phyloP scores from a whole-genome alignment of 2,888 invertebrate genomes.

The Calameuta pallipes region DNA sequence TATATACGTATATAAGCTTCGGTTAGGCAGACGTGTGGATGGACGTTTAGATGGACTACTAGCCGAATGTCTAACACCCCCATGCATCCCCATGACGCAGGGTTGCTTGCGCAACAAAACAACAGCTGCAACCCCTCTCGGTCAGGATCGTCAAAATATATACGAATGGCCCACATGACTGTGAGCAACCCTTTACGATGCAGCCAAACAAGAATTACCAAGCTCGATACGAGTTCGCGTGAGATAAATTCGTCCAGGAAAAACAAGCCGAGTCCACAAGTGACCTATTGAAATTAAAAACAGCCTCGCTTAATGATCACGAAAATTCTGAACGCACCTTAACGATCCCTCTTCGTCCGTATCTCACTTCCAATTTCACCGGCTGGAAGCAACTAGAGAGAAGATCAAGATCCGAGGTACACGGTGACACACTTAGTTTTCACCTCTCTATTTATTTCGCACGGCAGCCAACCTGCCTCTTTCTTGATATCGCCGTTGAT shows the following conservation, averaged over 20 bases:
- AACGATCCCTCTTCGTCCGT: background rate
- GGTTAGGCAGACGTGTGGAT: constrained; percentile 31
- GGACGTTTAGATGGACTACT: constrained; percentile 43
- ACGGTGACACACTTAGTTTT: no score
- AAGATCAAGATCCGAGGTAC: background rate
- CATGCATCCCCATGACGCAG: constrained; percentile 43
- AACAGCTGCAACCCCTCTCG: constrained; percentile 58
- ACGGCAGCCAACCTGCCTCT: no score
- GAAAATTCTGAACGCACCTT: no score
- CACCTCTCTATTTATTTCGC: no score
- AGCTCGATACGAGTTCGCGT: background rate
- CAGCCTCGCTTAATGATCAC: no score
- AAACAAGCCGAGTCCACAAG: no score
- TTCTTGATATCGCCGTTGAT: no score
- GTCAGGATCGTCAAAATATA: constrained; percentile 52
- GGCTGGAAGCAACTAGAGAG: background rate
- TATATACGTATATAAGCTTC: constrained; percentile 11
- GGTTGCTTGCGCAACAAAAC: constrained; percentile 62
- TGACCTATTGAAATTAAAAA: no score
- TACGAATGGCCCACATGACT: background rate
- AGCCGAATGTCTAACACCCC: constrained; percentile 42
- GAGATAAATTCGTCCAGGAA: no score
- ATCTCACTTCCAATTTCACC: background rate
- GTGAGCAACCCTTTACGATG: background rate
- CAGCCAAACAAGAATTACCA: background rate